Conservation (phyloP, 1,140 invertebrate genomes). For the Campoletis sonorensis region DNA sequence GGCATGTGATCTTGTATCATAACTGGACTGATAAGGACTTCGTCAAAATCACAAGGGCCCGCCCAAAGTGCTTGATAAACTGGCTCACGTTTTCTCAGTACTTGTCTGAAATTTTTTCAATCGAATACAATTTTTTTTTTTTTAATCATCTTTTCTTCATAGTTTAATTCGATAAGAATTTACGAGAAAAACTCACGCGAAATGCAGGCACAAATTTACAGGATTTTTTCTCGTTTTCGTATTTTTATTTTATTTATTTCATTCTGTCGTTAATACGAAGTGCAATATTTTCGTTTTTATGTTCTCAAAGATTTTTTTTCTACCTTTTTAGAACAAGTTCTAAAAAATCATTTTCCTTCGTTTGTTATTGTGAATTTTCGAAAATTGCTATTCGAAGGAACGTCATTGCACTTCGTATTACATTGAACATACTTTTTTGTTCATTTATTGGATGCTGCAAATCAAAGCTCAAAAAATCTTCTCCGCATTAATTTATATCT, state of each 20-base stretch:
- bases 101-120: slow-evolving; percentile 77
- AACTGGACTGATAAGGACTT: slow-evolving; percentile 93
- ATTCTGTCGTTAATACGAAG: not conserved
- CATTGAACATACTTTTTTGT: no score
- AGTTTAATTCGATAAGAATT: not conserved
- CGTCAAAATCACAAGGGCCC: slow-evolving; percentile 91
- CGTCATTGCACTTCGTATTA: no score
- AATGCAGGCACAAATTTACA: slow-evolving; percentile 37
- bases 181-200: slow-evolving; percentile 13
- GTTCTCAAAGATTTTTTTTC: no score
- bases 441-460: no score
- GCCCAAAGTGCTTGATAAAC: slow-evolving; percentile 95
- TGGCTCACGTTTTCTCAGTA: slow-evolving; percentile 84
- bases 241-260: not conserved
- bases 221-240: slow-evolving; percentile 1
- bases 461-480: no score
- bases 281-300: not conserved
- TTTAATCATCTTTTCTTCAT: no score
- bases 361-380: no score
- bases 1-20: slow-evolving; percentile 97
- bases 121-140: not conserved
- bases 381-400: no score
- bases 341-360: no score
- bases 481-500: no score
- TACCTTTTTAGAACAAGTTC: no score